Base-by-base conservation (phyloP, 2,113 vertebrate species). In the Bagarius yarrelli region DNA sequence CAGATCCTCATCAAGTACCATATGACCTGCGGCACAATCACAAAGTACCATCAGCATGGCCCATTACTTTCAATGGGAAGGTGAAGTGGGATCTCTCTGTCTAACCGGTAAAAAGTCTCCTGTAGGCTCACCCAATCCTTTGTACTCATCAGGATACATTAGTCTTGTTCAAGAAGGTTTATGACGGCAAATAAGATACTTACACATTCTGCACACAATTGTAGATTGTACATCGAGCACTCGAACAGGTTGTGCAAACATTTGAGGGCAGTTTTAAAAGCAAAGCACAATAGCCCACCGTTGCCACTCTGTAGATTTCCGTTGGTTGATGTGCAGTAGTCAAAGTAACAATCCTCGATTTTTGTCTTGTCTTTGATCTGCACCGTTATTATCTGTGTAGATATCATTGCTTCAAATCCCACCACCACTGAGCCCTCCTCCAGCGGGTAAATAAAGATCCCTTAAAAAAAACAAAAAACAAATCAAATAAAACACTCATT, bases 351-450 rank as follows among this genome's bases (percentile, higher is more conserved):
- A 25, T 94, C 93, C 0, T 96, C 95, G 1, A 97, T 90, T 87
- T 96, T 97, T 83, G 93, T 89, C 89, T 98, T 99, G 93, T 97
- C 96, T 87, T 96, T 98, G 88, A 98, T 95, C 90, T 97, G 96
- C 83, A 98, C 91, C 0, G 95, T 98, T 83, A 98, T 91, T 0
- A 94, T 92, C 0, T 93, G 93, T 61, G 82, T 92, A 21, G 94
- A 94, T 66, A 96, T 91, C 74, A 96, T 94, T 0, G 96, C 96
- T 86, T 99, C 96, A 0, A 98, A 99, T 9, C 98, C 96, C 0
- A 99, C 94, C 0, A 99, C 94, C 0, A 95, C 91, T 14, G 94
- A 94, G 78, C 90, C 83, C 85, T 98, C 96, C 1, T 97, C 96
- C 91, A 98, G 89, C 0, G 96, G 96, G 82, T 95, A 99, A 79